Conservation (phyloP, 2,888 invertebrate genomes). For the Rotaria sp. region DNA sequence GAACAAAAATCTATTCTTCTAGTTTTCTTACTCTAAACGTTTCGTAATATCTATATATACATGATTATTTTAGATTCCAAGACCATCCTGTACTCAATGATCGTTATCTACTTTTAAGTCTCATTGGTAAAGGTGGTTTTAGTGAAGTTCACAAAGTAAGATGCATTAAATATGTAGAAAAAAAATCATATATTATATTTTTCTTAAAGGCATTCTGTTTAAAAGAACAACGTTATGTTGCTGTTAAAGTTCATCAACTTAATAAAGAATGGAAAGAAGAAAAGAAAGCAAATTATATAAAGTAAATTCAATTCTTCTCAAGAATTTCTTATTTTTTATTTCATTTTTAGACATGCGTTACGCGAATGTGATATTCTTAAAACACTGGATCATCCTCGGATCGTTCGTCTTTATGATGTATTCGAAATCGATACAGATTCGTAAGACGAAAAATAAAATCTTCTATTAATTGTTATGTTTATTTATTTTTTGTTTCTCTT, state of each 20-base stretch:
- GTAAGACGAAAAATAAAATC: constrained; percentile 33
- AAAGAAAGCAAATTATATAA: constrained; percentile 99
- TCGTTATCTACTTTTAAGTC: constrained; percentile 86
- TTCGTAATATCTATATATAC: too few species aligned
- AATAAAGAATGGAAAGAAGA: constrained; percentile 99
- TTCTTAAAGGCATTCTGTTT: constrained; percentile 76
- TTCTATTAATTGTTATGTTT: background rate
- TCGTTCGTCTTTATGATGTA: constrained; percentile 96
- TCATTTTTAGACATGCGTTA: constrained; percentile 69
- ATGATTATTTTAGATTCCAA: constrained; percentile 71
- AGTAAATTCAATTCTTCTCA: constrained; percentile 57
- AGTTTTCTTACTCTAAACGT: too few species aligned
- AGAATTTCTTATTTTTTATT: background rate
- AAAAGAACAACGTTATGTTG: constrained; percentile 96
- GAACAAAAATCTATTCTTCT: too few species aligned
- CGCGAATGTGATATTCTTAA: constrained; percentile 99
- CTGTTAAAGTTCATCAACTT: constrained; percentile 98
- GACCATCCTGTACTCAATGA: constrained; percentile 94
- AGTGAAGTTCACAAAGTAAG: constrained; percentile 55
- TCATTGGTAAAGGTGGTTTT: constrained; percentile 76
- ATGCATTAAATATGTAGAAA: too few species aligned
- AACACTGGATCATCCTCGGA: constrained; percentile 92
- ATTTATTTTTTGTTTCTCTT: background rate
- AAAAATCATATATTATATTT: too few species aligned
- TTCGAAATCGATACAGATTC: constrained; percentile 99